Evolutionary conservation across 2,888 invertebrate species (phyloP).

Genomic region (Eristalis arbustorum): DNA sequence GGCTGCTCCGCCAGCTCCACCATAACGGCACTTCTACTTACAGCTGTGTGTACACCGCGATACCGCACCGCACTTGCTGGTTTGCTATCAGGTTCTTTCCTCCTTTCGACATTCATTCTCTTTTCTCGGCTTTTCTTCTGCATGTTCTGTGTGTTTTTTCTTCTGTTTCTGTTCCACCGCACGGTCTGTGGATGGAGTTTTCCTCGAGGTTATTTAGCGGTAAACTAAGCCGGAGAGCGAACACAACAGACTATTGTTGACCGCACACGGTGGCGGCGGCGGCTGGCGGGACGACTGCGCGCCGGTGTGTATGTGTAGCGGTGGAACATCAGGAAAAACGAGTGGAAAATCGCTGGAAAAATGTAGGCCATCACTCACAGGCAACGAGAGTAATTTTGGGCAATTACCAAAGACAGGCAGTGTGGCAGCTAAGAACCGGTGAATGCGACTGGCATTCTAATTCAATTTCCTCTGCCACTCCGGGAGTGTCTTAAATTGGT

Average conservation of each 20-base stretch:
- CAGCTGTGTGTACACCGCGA: slow-evolving; percentile 22
- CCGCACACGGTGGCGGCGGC: not conserved
- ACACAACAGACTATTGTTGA: slow-evolving; percentile 14
- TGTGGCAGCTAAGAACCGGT: slow-evolving; percentile 2
- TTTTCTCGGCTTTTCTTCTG: slow-evolving; percentile 23
- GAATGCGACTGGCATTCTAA: slow-evolving; percentile 38
- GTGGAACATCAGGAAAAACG: not conserved
- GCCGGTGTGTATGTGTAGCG: no score
- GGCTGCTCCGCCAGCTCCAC: slow-evolving; percentile 39
- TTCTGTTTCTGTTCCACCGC: not conserved
- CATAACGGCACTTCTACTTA: slow-evolving; percentile 60
- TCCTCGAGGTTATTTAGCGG: slow-evolving; percentile 56
- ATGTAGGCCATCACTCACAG: slow-evolving; percentile 44
- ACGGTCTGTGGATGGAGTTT: slow-evolving; percentile 10
- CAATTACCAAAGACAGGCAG: slow-evolving; percentile 21
- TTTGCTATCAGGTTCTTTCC: slow-evolving; percentile 45
- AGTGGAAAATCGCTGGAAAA: slow-evolving; percentile 26
- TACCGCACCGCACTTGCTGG: slow-evolving; percentile 19
- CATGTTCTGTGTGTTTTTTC: not conserved
- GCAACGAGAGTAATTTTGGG: slow-evolving; percentile 29
- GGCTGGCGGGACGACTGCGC: no score
- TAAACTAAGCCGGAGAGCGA: slow-evolving; percentile 28
- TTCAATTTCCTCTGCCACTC: slow-evolving; percentile 10
- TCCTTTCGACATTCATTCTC: slow-evolving; percentile 22
- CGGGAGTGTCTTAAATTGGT: slow-evolving; percentile 24